A percentile compares a stretch with the other conserved stretches of the same genome.
Conservation (phyloP, 1,140 invertebrate species). For the Cyphomyrmex costatus region DNA sequence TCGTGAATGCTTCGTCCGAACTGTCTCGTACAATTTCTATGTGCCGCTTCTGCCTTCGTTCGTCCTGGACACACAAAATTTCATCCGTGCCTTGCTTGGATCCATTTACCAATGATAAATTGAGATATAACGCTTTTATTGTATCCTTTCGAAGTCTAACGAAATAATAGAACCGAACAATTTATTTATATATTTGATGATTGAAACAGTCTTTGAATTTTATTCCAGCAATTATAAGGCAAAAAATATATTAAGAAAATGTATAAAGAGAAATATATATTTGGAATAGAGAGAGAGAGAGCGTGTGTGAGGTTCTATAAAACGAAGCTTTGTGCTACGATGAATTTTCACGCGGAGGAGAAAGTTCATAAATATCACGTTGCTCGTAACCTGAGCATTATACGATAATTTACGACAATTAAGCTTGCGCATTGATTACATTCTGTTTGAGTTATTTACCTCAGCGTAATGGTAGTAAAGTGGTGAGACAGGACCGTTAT, state of each 20-base stretch:
- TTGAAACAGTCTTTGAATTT: neutral
- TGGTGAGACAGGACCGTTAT: slow-evolving; percentile 7
- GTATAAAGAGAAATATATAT: neutral
- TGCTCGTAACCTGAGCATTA: slow-evolving; percentile 29
- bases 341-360: slow-evolving; percentile 39
- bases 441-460: slow-evolving; percentile 47
- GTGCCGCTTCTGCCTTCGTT: slow-evolving; percentile 41
- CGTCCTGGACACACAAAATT: slow-evolving; percentile 41
- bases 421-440: slow-evolving; percentile 36
- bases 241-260: neutral
- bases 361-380: slow-evolving; percentile 54
- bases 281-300: neutral
- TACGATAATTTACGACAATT: slow-evolving; percentile 51
- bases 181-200: neutral
- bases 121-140: slow-evolving; percentile 3
- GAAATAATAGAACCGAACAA: neutral
- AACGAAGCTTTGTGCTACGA: neutral
- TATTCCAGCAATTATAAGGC: neutral
- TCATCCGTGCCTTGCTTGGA: slow-evolving; percentile 5
- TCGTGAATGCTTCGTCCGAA: slow-evolving; percentile 62
- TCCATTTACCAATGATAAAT: slow-evolving; percentile 47
- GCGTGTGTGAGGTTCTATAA: neutral
- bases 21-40: slow-evolving; percentile 65
- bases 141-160: neutral
- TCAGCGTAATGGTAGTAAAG: slow-evolving; percentile 1